Evolutionary conservation across 2,797 vertebrate species (phyloP).

Genomic region (Enteromius mattozi): DNA sequence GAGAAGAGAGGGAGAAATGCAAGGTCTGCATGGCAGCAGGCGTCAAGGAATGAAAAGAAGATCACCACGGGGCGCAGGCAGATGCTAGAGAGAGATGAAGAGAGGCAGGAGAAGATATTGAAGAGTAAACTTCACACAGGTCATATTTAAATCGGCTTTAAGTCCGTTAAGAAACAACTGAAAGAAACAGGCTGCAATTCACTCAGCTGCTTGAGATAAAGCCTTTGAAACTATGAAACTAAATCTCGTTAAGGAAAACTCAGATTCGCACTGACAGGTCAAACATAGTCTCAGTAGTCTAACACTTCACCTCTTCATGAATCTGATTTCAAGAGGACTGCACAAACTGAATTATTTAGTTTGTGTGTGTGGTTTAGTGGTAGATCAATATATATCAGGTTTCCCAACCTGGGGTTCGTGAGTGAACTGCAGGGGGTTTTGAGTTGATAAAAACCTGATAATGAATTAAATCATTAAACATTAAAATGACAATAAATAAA

Average conservation of each 20-base stretch:
- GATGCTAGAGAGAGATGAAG: conserved; percentile 25
- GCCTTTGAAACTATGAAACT: background rate
- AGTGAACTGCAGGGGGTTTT: background rate
- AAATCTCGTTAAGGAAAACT: conserved; percentile 5
- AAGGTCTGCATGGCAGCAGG: conserved; percentile 27
- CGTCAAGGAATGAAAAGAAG: conserved; percentile 45
- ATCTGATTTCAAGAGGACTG: conserved; percentile 19
- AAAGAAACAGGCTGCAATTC: conserved; percentile 13
- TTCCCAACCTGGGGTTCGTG: background rate
- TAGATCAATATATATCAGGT: conserved; percentile 15
- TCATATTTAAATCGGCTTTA: conserved; percentile 31
- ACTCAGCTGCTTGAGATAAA: conserved; percentile 2
- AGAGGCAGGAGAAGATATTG: conserved; percentile 17
- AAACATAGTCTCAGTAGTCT: conserved; percentile 4
- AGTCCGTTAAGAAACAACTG: conserved; percentile 1
- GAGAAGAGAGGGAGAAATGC: background rate
- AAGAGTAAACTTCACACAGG: conserved; percentile 37
- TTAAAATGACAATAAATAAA: background rate
- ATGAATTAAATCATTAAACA: background rate
- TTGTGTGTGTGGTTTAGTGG: background rate
- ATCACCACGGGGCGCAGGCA: conserved; percentile 9
- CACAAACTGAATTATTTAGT: conserved; percentile 23
- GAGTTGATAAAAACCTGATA: background rate
- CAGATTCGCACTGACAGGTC: conserved; percentile 20
- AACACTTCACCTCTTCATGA: conserved; percentile 7